Conservation (phyloP, 2,113 vertebrate genomes). For the Potamarius usumacintae region DNA sequence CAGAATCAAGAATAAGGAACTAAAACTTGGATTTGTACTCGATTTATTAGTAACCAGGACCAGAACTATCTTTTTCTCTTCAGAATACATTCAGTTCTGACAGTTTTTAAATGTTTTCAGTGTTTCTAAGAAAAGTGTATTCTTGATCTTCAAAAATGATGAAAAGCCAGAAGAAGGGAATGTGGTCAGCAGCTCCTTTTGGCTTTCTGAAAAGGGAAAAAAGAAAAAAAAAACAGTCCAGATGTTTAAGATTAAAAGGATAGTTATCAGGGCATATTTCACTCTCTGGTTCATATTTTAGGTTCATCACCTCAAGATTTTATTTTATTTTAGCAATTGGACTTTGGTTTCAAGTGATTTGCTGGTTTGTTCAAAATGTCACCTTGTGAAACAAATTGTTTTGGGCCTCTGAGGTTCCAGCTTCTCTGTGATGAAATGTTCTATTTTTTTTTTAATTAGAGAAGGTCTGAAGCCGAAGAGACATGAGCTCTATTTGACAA, state of each 20-base stretch:
- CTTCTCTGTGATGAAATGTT: not conserved
- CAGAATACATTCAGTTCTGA: not conserved
- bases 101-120: not conserved
- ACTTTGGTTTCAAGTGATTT: not conserved
- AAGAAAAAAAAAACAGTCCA: not conserved
- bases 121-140: constrained; percentile 1
- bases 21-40: not conserved
- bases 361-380: not conserved
- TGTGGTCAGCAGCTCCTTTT: not conserved
- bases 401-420: not conserved
- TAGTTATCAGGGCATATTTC: not conserved
- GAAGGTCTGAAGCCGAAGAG: not conserved
- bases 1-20: not conserved
- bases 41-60: not conserved
- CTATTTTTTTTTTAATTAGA: not conserved
- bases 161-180: not conserved
- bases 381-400: not conserved
- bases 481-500: not conserved
- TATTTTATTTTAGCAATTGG: not conserved
- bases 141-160: not conserved
- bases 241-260: constrained; percentile 9
- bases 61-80: not conserved
- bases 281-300: not conserved
- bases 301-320: not conserved
- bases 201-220: not conserved